phyloP scores from a whole-genome alignment of 2,113 vertebrate genomes.

The Trematomus loennbergii region DNA sequence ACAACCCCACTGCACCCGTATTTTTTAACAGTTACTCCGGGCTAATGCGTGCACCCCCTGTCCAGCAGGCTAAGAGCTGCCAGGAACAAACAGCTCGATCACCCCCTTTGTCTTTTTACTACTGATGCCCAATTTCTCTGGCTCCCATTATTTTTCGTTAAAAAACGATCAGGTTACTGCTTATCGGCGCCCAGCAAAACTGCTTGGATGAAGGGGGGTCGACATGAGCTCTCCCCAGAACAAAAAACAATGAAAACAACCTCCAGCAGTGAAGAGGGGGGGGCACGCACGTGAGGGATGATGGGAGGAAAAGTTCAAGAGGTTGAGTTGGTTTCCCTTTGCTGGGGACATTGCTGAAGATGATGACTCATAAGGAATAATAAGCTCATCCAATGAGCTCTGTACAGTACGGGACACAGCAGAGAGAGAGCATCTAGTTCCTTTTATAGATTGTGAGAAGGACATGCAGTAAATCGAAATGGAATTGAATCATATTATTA shows the following conservation, averaged over 20 bases:
- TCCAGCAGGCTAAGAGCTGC: conserved; percentile 55
- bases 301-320: background rate
- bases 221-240: conserved; percentile 23
- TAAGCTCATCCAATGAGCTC: background rate
- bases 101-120: conserved; percentile 19
- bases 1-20: conserved; percentile 69
- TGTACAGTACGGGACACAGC: too few species aligned
- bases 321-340: conserved; percentile 25
- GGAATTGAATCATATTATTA: too few species aligned
- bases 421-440: conserved; percentile 34
- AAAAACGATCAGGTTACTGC: conserved; percentile 61
- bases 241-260: conserved; percentile 55
- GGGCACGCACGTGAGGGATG: background rate
- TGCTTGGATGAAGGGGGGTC: background rate
- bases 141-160: conserved; percentile 58
- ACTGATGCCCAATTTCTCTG: conserved; percentile 61
- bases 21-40: conserved; percentile 51
- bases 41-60: conserved; percentile 62
- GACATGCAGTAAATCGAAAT: conserved; percentile 4
- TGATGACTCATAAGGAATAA: conserved; percentile 11
- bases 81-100: conserved; percentile 56
- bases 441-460: background rate
- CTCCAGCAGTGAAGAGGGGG: conserved; percentile 10
- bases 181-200: conserved; percentile 27
- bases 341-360: conserved; percentile 30